A percentile compares a stretch with the other conserved stretches of the same genome.
These are phyloP conservation scores for Molossus molossus DNA, from an alignment of 2,797 vertebrate genomes.

Conservation along the genomic window DNA sequence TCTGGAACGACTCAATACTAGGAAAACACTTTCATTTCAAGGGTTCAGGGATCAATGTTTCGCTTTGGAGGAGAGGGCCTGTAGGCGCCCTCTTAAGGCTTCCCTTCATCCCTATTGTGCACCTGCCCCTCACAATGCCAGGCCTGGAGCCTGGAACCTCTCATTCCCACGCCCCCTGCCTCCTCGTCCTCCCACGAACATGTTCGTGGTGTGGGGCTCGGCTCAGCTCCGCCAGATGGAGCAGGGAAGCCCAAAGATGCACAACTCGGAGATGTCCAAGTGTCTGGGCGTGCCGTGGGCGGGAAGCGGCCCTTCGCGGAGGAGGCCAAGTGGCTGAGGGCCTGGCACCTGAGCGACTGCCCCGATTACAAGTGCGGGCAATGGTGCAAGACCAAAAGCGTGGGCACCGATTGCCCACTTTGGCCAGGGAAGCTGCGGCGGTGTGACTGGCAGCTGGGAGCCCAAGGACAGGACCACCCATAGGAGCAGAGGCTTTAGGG, in stretches of 20 bases:
- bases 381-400: slow-evolving; percentile 92
- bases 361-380: slow-evolving; percentile 96
- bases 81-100: slow-evolving; percentile 12
- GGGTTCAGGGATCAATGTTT: not conserved
- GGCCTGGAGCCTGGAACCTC: slow-evolving; percentile 58
- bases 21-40: not conserved
- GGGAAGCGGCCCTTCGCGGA: slow-evolving; percentile 96
- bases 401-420: slow-evolving; percentile 87
- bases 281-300: slow-evolving; percentile 94
- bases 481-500: slow-evolving; percentile 88
- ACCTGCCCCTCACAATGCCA: slow-evolving; percentile 13
- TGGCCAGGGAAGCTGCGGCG: slow-evolving; percentile 86
- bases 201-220: slow-evolving; percentile 96
- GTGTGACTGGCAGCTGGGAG: slow-evolving; percentile 86
- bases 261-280: slow-evolving; percentile 96
- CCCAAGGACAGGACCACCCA: slow-evolving; percentile 1
- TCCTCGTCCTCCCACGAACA: slow-evolving; percentile 92
- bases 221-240: slow-evolving; percentile 94
- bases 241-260: slow-evolving; percentile 94
- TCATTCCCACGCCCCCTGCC: not conserved
- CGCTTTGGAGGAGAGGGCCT: slow-evolving; percentile 26
- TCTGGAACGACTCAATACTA: not conserved
- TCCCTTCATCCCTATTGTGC: slow-evolving; percentile 67
- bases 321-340: slow-evolving; percentile 94
- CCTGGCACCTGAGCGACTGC: slow-evolving; percentile 94